phyloP scores from a whole-genome alignment of 1,140 invertebrate genomes.

The Melanaphis sacchari region DNA sequence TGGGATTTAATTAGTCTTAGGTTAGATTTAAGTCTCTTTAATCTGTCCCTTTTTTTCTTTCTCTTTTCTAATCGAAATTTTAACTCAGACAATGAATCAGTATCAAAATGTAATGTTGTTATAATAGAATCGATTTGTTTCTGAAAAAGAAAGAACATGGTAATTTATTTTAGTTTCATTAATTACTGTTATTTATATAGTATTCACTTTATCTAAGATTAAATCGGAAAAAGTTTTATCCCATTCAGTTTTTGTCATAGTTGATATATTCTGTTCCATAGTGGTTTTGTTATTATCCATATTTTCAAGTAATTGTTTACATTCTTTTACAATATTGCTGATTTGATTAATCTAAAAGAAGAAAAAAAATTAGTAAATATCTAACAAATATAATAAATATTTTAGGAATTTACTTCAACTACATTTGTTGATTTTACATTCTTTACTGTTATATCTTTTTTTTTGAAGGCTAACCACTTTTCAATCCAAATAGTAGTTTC shows the following conservation, averaged over 20 bases:
- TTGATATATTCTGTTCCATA: neutral
- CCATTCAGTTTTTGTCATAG: conserved; percentile 33
- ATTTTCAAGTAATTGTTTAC: conserved; percentile 64
- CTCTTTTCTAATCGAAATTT: conserved; percentile 67
- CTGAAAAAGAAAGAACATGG: neutral
- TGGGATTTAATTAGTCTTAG: conserved; percentile 65
- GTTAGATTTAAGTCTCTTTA: conserved; percentile 65
- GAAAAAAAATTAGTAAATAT: conserved; percentile 60
- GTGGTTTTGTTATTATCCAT: conserved; percentile 64
- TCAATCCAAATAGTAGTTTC: conserved; percentile 36
- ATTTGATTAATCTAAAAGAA: conserved; percentile 64
- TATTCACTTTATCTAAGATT: conserved; percentile 22
- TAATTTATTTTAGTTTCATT: neutral
- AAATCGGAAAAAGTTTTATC: neutral
- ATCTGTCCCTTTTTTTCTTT: conserved; percentile 67
- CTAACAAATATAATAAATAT: neutral
- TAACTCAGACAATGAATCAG: conserved; percentile 64
- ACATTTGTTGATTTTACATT: conserved; percentile 5
- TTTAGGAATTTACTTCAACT: neutral
- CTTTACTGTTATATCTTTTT: conserved; percentile 62
- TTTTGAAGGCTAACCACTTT: conserved; percentile 64
- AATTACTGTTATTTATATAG: neutral
- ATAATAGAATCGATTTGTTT: neutral
- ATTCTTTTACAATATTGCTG: conserved; percentile 59
- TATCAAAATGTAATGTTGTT: conserved; percentile 63